phyloP scores from a whole-genome alignment of 1,140 invertebrate species.

The Drosophila malerkotliana region DNA sequence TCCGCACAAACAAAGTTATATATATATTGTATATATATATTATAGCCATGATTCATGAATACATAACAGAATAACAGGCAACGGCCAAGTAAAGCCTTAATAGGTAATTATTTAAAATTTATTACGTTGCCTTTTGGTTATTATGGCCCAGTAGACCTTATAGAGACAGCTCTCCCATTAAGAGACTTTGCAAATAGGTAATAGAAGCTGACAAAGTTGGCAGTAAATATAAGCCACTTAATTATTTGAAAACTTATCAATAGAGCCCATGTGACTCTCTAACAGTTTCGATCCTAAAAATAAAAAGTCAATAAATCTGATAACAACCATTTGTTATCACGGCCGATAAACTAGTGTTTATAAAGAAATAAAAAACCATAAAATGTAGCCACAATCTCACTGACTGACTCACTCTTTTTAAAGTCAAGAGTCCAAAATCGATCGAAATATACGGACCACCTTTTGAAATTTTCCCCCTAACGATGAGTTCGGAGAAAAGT shows the following conservation, averaged over 20 bases:
- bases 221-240: neutral
- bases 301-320: conserved; percentile 34
- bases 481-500: conserved; percentile 13
- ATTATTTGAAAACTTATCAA: neutral
- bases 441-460: neutral
- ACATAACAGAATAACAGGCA: conserved; percentile 25
- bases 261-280: neutral
- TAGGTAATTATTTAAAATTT: conserved; percentile 84
- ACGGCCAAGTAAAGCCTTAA: conserved; percentile 69
- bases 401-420: conserved; percentile 29
- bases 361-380: conserved; percentile 20
- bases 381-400: conserved; percentile 15
- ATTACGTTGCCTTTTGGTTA: conserved; percentile 69
- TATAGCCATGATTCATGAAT: conserved; percentile 35
- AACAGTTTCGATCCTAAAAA: conserved; percentile 9
- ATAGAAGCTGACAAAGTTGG: conserved; percentile 10
- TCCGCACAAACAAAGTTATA: conserved; percentile 30
- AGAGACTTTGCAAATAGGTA: neutral
- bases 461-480: conserved; percentile 10
- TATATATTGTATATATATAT: conserved; percentile 15
- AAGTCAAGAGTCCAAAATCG: conserved; percentile 12
- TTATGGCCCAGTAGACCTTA: conserved; percentile 53
- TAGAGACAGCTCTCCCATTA: conserved; percentile 15
- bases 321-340: conserved; percentile 27
- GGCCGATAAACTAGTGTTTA: conserved; percentile 27